A percentile compares a stretch with the other conserved stretches of the same genome.
phyloP scores from a whole-genome alignment of 2,888 invertebrate genomes.

The Ophion ellenae region DNA sequence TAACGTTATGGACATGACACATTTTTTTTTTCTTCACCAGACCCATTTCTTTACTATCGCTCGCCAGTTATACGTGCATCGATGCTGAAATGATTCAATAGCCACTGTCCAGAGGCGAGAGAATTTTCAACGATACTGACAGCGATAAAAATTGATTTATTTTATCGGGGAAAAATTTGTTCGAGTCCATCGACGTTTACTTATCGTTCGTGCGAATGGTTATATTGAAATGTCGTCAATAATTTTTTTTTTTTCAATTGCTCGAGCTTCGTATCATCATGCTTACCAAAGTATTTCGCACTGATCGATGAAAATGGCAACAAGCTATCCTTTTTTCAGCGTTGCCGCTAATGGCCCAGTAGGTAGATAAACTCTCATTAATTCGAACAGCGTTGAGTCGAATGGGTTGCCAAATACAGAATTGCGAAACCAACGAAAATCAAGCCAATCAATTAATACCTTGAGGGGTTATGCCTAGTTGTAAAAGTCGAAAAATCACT shows the following conservation, averaged over 20 bases:
- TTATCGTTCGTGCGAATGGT: neutral
- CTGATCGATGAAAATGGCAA: neutral
- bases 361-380: too few relatives aligned
- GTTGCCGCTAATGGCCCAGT: too few relatives aligned
- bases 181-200: slow-evolving; percentile 19
- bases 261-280: neutral
- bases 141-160: slow-evolving; percentile 22
- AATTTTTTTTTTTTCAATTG: neutral
- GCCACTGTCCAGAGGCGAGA: slow-evolving; percentile 20
- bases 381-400: too few relatives aligned
- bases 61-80: slow-evolving; percentile 37
- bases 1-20: slow-evolving; percentile 21
- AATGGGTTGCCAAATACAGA: too few relatives aligned
- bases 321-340: too few relatives aligned
- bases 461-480: neutral
- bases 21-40: slow-evolving; percentile 23
- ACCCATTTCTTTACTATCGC: slow-evolving; percentile 33
- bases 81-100: slow-evolving; percentile 64
- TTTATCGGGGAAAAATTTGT: slow-evolving; percentile 28
- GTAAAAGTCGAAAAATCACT: too few relatives aligned
- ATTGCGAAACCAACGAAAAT: too few relatives aligned
- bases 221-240: neutral
- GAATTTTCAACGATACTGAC: slow-evolving; percentile 26
- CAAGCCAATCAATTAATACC: neutral
- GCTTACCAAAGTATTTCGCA: neutral